phyloP scores from a whole-genome alignment of 2,113 vertebrate genomes.

The Labrus mixtus region DNA sequence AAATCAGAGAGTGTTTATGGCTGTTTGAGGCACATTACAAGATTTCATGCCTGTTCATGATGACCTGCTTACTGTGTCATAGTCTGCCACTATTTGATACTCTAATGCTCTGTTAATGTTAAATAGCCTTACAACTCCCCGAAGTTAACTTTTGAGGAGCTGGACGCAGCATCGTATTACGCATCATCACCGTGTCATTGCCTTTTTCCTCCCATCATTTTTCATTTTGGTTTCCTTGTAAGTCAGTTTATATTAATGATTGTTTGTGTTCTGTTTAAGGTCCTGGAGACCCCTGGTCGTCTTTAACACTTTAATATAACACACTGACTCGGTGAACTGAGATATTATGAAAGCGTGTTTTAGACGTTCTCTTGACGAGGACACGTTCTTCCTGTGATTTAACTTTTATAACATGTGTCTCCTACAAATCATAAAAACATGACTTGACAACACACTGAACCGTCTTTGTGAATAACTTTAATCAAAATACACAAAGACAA shows the following conservation, averaged over 20 bases:
- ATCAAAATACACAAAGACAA: no score
- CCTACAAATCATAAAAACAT: no score
- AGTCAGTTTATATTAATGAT: no score
- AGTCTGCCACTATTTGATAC: neutral
- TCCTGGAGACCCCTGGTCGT: no score
- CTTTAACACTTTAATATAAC: no score
- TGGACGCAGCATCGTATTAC: neutral
- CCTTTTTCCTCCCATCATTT: neutral
- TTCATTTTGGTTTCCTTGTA: neutral
- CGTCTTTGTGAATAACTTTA: neutral
- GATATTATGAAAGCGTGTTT: no score
- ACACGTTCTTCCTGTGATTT: no score
- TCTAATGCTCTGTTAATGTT: slow-evolving; percentile 4
- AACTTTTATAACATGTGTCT: neutral
- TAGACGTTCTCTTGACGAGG: no score
- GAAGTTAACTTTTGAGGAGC: slow-evolving; percentile 52
- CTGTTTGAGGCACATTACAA: slow-evolving; percentile 53
- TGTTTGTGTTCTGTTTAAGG: neutral
- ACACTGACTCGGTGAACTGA: no score
- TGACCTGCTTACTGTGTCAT: slow-evolving; percentile 2
- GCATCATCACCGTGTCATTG: neutral
- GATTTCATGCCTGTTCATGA: slow-evolving; percentile 45
- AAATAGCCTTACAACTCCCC: slow-evolving; percentile 4
- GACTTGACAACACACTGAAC: neutral
- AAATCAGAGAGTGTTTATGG: slow-evolving; percentile 64